Base-by-base conservation (phyloP, 2,888 invertebrate genomes). In the Callosobruchus maculatus region DNA sequence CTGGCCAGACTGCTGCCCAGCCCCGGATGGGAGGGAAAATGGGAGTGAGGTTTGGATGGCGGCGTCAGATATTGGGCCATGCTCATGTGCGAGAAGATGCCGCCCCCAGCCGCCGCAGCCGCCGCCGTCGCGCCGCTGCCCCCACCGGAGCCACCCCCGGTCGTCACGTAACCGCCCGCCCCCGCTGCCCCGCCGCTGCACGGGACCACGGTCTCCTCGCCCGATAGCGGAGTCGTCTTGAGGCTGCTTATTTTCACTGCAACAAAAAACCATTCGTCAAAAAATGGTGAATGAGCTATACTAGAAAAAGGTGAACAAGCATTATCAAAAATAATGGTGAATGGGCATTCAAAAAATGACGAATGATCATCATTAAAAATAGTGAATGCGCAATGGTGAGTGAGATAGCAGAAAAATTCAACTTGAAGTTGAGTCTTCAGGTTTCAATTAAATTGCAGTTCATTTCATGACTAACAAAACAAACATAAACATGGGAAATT, bases 51-150 rank as follows among this genome's bases (percentile, higher is more conserved):
- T 71, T 81, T 84, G 77, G 79, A 73, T 77, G 80, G 74, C 77
- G 80, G 82, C 76, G 83, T 85, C 72, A 86, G 81, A 78, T 85
- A 85, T 71, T 84, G 84, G 73, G 86, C 84, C 86, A 87, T 86
- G 79, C 84, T 85, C 82, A 85, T 82, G 74, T 77, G 79, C 22
- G 79, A 70, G 76, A 79, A 80, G 68, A 78, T 73, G 71, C 76
- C 74, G 49, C 75, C 73, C 68, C 78, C 78, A 72, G 74, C 78
- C 74, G 72, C 78, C 77, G 74, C 71, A 72, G 74, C 77, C 72
- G 74, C 69, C 73, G 76, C 72, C 77, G 76, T 70, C 72, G 70
- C 18, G 68, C 68, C 68, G 68, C 68, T 68, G 78, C 78, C 74
- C 77, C 78, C 67, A 75, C 80, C 71, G 73, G 21, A 9, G 0